These are phyloP conservation scores for Megathymus violae DNA, from an alignment of 1,140 invertebrate genomes.

Conservation along the genomic window DNA sequence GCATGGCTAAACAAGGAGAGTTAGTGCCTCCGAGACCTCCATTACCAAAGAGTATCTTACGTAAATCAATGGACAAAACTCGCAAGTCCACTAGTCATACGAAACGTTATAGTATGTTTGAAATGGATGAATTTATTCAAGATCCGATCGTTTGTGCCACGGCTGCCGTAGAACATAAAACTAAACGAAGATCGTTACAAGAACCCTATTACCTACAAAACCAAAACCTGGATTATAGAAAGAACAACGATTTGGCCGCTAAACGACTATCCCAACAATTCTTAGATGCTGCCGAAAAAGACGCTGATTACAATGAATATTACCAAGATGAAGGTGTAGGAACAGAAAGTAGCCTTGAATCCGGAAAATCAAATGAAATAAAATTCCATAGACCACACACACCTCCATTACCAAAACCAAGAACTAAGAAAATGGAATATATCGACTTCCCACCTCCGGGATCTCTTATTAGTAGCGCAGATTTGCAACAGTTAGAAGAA, in stretches of 20 bases:
- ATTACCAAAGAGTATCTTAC: constrained; percentile 88
- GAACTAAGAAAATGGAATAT: constrained; percentile 76
- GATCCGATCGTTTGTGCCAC: constrained; percentile 79
- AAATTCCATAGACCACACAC: constrained; percentile 80
- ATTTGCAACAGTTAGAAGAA: constrained; percentile 88
- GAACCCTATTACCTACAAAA: constrained; percentile 89
- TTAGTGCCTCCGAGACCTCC: constrained; percentile 87
- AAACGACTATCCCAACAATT: constrained; percentile 82
- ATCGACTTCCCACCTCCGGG: constrained; percentile 77
- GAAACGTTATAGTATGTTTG: constrained; percentile 92
- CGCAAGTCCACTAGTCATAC: constrained; percentile 83
- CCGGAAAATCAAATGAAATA: constrained; percentile 83
- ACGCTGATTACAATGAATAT: constrained; percentile 81
- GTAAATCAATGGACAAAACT: constrained; percentile 85
- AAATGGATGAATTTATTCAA: constrained; percentile 86
- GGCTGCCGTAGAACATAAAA: constrained; percentile 82
- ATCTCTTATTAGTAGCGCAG: constrained; percentile 85
- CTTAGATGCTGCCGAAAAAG: constrained; percentile 79
- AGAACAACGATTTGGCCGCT: constrained; percentile 86
- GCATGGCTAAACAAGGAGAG: constrained; percentile 79
- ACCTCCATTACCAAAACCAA: constrained; percentile 78
- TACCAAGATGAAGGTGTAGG: constrained; percentile 82
- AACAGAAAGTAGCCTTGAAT: constrained; percentile 82
- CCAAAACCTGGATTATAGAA: constrained; percentile 84
- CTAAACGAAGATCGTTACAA: constrained; percentile 88